These are phyloP conservation scores for Calliphora vomitoria DNA, from an alignment of 2,888 invertebrate genomes.

Conservation along the genomic window DNA sequence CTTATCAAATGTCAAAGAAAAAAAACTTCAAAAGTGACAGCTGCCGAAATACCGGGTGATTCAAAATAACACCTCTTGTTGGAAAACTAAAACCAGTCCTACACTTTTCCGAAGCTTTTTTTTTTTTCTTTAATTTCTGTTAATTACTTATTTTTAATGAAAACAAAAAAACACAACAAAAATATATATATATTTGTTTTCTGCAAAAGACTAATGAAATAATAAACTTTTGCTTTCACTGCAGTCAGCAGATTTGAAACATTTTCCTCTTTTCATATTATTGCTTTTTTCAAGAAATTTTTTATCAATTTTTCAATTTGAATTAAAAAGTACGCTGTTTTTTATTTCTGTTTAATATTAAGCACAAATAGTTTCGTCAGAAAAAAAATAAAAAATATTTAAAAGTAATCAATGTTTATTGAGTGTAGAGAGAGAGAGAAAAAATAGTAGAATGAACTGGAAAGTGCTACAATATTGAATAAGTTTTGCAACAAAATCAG, in stretches of 20 bases:
- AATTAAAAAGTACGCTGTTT: not conserved
- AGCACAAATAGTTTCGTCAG: not conserved
- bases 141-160: not conserved
- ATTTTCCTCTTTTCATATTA: not conserved
- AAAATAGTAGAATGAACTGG: not conserved
- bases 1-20: too few relatives aligned
- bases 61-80: too few relatives aligned
- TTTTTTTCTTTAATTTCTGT: too few relatives aligned
- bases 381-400: not conserved
- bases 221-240: slow-evolving; percentile 24
- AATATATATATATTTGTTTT: not conserved
- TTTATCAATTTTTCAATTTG: slow-evolving; percentile 24
- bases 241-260: slow-evolving; percentile 1
- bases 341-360: slow-evolving; percentile 33
- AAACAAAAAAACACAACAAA: not conserved
- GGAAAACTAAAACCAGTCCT: too few relatives aligned
- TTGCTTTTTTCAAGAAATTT: not conserved
- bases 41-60: too few relatives aligned
- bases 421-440: not conserved
- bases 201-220: not conserved
- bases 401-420: slow-evolving; percentile 28
- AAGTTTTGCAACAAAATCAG: slow-evolving; percentile 29
- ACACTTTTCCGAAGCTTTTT: too few relatives aligned
- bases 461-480: slow-evolving; percentile 39
- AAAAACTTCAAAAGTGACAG: too few relatives aligned